Percentiles rank a stretch among this genome's conserved stretches.
Conservation (phyloP, 2,888 invertebrate species). For the Xanthia togata region DNA sequence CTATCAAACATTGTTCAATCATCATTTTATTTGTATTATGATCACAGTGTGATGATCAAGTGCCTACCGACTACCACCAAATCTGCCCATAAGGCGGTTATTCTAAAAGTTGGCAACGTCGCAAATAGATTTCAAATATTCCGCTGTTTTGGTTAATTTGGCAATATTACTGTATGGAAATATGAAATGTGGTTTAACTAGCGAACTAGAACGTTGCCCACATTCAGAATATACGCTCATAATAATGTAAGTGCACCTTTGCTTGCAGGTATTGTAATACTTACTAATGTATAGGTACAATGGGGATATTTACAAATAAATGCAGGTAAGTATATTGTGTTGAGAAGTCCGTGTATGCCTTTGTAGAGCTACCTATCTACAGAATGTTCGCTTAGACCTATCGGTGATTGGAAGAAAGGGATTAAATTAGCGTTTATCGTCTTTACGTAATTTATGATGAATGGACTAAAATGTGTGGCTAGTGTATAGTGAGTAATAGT, state of each 20-base stretch:
- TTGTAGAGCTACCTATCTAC: background rate
- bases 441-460: slow-evolving; percentile 31
- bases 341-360: slow-evolving; percentile 16
- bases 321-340: background rate
- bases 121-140: too few species aligned
- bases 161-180: too few species aligned
- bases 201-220: too few species aligned
- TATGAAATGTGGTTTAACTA: too few species aligned
- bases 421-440: slow-evolving; percentile 28
- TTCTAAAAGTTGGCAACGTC: too few species aligned
- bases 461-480: slow-evolving; percentile 15
- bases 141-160: too few species aligned
- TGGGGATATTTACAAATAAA: slow-evolving; percentile 31
- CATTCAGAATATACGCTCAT: too few species aligned
- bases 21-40: background rate
- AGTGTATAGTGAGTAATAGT: slow-evolving; percentile 17
- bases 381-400: slow-evolving; percentile 24
- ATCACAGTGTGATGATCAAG: background rate
- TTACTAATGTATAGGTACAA: slow-evolving; percentile 3
- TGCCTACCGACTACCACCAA: background rate
- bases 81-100: background rate
- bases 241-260: background rate
- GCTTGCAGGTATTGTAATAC: background rate
- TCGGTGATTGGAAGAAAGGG: slow-evolving; percentile 19
- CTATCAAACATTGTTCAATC: slow-evolving; percentile 6